phyloP scores from a whole-genome alignment of 2,113 vertebrate species.

The Gambusia affinis region DNA sequence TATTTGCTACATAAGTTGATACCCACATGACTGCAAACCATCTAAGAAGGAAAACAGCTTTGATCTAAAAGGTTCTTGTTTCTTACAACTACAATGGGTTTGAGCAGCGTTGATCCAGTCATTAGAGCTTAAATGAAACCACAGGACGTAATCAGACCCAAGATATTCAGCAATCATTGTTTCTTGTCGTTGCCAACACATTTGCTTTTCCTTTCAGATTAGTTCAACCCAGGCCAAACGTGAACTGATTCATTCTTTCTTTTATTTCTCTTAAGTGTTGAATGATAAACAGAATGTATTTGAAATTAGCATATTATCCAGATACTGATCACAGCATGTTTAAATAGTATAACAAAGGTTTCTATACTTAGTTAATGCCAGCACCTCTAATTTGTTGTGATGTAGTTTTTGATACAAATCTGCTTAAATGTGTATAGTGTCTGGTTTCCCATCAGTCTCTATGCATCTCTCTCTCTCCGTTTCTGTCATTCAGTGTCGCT shows the following conservation, averaged over 20 bases:
- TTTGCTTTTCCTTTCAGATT: background rate
- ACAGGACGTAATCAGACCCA: too few species aligned
- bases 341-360: background rate
- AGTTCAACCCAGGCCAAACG: background rate
- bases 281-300: background rate
- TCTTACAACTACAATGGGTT: background rate
- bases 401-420: background rate
- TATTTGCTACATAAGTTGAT: background rate
- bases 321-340: constrained; percentile 8
- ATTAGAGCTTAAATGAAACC: too few species aligned
- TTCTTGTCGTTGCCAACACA: too few species aligned
- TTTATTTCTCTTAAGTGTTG: background rate
- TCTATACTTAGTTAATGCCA: background rate
- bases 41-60: too few species aligned
- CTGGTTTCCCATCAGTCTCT: constrained; percentile 50
- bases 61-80: background rate
- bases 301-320: constrained; percentile 12
- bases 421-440: constrained; percentile 3
- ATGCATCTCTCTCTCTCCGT: constrained; percentile 37
- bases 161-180: background rate
- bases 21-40: too few species aligned
- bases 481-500: constrained; percentile 62
- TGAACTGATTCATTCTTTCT: background rate
- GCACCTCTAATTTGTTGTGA: background rate
- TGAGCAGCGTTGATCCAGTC: background rate